Percentiles rank a stretch among this genome's conserved stretches.
These are phyloP conservation scores for Actinostola sp. DNA, from an alignment of 92 coral and sea anemone genomes.

Conservation along the genomic window DNA sequence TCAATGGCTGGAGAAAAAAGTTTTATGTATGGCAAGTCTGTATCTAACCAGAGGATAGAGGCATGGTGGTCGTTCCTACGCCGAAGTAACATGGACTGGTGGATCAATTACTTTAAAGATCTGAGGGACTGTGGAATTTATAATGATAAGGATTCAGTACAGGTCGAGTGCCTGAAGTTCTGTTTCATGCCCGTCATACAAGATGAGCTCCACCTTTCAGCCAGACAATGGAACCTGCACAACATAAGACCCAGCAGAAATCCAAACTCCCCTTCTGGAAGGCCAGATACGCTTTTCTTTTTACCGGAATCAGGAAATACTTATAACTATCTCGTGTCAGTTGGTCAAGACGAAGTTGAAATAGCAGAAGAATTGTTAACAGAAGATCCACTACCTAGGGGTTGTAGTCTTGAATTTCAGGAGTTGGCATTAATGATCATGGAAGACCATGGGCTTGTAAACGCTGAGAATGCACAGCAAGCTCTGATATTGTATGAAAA, in stretches of 20 bases:
- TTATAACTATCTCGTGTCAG: no score
- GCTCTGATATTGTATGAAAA: no score
- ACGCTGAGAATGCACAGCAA: no score
- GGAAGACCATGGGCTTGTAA: no score
- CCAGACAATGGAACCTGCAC: constrained; percentile 56
- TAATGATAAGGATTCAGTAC: constrained; percentile 34
- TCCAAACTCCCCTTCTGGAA: constrained; percentile 36
- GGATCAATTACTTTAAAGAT: constrained; percentile 64
- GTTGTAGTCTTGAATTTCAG: no score
- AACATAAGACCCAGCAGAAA: constrained; percentile 41
- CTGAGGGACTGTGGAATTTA: constrained; percentile 50
- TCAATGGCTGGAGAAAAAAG: constrained; percentile 60
- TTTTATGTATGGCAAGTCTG: constrained; percentile 56
- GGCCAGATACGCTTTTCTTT: constrained; percentile 52
- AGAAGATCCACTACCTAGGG: no score
- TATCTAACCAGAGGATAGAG: constrained; percentile 64
- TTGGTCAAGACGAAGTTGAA: no score
- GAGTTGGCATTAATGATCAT: no score
- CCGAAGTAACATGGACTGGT: constrained; percentile 49
- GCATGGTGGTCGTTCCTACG: constrained; percentile 64
- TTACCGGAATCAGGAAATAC: constrained; percentile 48
- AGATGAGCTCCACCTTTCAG: constrained; percentile 48
- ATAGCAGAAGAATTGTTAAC: no score
- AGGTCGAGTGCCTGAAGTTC: constrained; percentile 58
- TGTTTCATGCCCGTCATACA: constrained; percentile 43